Conservation (phyloP, 2,797 vertebrate genomes). For the Phalloptychus januarius region DNA sequence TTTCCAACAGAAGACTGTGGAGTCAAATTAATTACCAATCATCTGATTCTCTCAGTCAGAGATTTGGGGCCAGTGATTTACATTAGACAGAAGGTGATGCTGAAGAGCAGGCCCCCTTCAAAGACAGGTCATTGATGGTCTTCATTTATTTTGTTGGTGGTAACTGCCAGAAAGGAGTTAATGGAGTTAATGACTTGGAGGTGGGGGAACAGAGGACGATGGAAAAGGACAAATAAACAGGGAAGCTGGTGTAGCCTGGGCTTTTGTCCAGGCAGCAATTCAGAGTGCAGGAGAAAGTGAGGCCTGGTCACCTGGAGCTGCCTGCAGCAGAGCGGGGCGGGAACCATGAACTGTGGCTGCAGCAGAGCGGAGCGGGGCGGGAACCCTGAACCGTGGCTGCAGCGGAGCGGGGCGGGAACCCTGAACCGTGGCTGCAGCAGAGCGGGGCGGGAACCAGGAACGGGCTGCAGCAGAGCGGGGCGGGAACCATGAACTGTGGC, state of each 20-base stretch:
- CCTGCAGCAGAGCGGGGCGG: conserved; percentile 42
- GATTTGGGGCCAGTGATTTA: conserved; percentile 63
- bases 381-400: conserved; percentile 43
- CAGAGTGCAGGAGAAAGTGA: conserved; percentile 55
- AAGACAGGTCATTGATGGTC: conserved; percentile 72
- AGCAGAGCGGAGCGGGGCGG: too few species aligned
- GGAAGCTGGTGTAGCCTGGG: conserved; percentile 43
- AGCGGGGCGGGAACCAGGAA: too few species aligned
- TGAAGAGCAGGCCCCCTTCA: conserved; percentile 51
- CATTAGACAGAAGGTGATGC: conserved; percentile 60
- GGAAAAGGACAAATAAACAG: conserved; percentile 72
- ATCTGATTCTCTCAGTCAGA: conserved; percentile 69
- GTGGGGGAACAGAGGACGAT: conserved; percentile 19
- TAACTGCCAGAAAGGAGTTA: conserved; percentile 78
- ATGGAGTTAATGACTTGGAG: conserved; percentile 78
- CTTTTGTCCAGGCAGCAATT: conserved; percentile 64
- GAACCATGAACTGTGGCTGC: conserved; percentile 3
- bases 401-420: conserved; percentile 33
- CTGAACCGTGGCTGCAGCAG: too few species aligned
- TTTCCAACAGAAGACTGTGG: conserved; percentile 63
- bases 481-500: neutral
- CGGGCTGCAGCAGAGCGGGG: conserved; percentile 41
- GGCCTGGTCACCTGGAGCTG: conserved; percentile 58
- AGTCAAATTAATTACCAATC: conserved; percentile 71
- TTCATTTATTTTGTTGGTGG: conserved; percentile 79